Conservation (phyloP, 2,113 vertebrate genomes). For the Anas platyrhynchos region DNA sequence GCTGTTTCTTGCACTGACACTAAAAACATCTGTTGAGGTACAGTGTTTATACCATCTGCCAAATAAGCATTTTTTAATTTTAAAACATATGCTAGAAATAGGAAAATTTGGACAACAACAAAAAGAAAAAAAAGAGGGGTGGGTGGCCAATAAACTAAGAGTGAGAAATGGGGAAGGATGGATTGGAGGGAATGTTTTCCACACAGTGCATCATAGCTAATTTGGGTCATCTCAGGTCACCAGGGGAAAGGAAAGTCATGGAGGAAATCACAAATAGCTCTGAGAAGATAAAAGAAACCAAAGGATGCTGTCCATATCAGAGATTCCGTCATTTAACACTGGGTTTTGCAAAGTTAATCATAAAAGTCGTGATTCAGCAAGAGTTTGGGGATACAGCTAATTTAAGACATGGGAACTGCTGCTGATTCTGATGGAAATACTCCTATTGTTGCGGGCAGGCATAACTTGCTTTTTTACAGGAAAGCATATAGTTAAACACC, state of each 20-base stretch:
- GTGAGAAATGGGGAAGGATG: slow-evolving; percentile 37
- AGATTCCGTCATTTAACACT: not conserved
- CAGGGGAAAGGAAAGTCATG: not conserved
- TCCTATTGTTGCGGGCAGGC: not conserved
- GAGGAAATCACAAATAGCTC: not conserved
- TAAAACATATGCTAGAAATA: slow-evolving; percentile 62
- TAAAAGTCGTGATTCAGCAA: not conserved
- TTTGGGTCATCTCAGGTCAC: slow-evolving; percentile 57
- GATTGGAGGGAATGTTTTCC: slow-evolving; percentile 54
- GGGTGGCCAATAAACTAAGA: slow-evolving; percentile 69
- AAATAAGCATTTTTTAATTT: slow-evolving; percentile 68
- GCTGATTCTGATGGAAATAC: not conserved
- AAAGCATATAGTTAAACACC: not conserved
- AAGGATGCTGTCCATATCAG: not conserved
- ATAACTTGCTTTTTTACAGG: not conserved
- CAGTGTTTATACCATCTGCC: slow-evolving; percentile 29
- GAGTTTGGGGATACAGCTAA: not conserved
- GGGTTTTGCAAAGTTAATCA: not conserved
- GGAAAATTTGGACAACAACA: slow-evolving; percentile 57
- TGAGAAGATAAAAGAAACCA: not conserved
- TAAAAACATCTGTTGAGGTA: slow-evolving; percentile 71
- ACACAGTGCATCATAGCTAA: slow-evolving; percentile 27
- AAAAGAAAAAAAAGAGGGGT: slow-evolving; percentile 45
- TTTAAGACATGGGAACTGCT: not conserved
- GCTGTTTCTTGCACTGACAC: slow-evolving; percentile 61